phyloP scores from a whole-genome alignment of 2,113 vertebrate genomes.

The Naja naja region DNA sequence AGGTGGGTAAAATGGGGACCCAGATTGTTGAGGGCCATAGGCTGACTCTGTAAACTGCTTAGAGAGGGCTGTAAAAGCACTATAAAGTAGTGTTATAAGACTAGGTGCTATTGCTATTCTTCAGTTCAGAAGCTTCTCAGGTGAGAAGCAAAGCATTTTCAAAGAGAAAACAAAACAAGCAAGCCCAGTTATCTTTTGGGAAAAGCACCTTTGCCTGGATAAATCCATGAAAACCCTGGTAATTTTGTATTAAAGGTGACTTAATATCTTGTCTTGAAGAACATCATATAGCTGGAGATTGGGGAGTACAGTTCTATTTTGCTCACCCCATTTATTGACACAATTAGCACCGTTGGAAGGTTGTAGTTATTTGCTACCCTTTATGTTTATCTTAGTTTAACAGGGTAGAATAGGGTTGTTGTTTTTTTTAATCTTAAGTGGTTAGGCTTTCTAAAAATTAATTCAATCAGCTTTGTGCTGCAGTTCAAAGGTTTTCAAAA shows the following conservation, averaged over 20 bases:
- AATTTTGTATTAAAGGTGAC: background rate
- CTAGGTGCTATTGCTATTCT: too few relatives aligned
- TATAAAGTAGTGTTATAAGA: too few relatives aligned
- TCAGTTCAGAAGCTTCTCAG: too few relatives aligned
- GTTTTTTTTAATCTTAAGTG: background rate
- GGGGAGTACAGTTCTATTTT: background rate
- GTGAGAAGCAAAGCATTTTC: too few relatives aligned
- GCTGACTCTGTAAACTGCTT: too few relatives aligned
- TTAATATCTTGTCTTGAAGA: background rate
- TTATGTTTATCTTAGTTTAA: background rate
- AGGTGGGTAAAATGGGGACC: too few relatives aligned
- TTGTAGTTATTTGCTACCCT: rapidly evolving
- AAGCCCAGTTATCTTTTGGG: too few relatives aligned
- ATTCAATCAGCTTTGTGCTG: slow-evolving; percentile 7
- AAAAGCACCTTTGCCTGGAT: background rate
- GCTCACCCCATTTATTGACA: background rate
- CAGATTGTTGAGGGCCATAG: too few relatives aligned
- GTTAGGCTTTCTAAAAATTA: slow-evolving; percentile 18
- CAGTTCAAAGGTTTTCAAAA: slow-evolving; percentile 30
- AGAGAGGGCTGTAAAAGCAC: too few relatives aligned
- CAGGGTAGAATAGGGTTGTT: background rate
- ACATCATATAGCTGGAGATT: background rate
- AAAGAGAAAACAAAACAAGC: too few relatives aligned
- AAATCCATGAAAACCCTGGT: background rate
- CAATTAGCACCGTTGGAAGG: background rate